Conservation (phyloP, 2,797 vertebrate species). For the Clarias platycephalus region DNA sequence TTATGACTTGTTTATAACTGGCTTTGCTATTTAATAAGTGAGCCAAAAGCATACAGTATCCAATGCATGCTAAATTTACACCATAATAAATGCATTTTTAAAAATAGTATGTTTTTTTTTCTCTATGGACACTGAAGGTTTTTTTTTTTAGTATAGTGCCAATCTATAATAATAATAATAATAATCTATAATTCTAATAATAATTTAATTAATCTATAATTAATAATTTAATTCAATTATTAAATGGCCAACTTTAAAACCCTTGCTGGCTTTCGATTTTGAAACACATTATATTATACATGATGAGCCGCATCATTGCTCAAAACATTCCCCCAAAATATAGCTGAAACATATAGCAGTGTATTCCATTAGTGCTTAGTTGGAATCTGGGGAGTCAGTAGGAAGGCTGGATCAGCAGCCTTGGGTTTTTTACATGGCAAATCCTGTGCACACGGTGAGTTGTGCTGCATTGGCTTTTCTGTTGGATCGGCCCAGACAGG, state of each 20-base stretch:
- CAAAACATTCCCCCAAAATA: no score
- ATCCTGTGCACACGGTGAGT: no score
- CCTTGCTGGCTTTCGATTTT: background rate
- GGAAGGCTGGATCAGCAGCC: no score
- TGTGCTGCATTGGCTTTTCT: no score
- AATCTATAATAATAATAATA: no score
- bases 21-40: background rate
- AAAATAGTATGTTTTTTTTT: background rate
- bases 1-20: slow-evolving; percentile 20
- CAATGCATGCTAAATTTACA: slow-evolving; percentile 6
- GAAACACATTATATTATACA: background rate
- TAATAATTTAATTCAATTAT: no score
- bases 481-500: no score
- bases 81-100: background rate
- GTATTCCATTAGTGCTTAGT: no score
- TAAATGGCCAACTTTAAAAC: background rate
- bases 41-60: background rate
- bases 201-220: background rate
- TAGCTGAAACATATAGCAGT: no score
- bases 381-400: no score
- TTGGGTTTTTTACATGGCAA: no score
- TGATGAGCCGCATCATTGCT: no score
- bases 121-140: background rate
- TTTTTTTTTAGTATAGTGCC: background rate
- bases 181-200: background rate